Evolutionary conservation across 2,113 vertebrate genomes (phyloP).

Genomic region (Chrysemys picta): DNA sequence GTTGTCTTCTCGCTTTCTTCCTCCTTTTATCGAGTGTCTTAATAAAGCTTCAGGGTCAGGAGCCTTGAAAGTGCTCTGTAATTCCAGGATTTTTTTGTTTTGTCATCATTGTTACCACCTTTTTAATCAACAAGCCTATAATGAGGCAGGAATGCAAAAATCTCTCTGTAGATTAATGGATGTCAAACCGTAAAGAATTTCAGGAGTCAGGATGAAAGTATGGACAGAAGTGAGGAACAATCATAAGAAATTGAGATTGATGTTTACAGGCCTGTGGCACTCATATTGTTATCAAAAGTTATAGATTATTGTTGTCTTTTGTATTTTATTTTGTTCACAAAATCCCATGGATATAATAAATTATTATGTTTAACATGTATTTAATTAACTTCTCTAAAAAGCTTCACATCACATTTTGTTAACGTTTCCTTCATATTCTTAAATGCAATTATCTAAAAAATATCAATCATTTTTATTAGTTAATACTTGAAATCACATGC

Average conservation of each 20-base stretch:
- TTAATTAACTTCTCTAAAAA: slow-evolving; percentile 79
- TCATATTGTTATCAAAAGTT: slow-evolving; percentile 26
- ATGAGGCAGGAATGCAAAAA: slow-evolving; percentile 29
- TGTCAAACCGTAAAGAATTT: slow-evolving; percentile 39
- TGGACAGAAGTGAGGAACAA: neutral
- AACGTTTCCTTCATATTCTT: slow-evolving; percentile 79
- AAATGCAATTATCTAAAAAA: slow-evolving; percentile 82
- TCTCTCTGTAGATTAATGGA: slow-evolving; percentile 26
- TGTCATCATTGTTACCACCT: neutral
- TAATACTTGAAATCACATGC: slow-evolving; percentile 78
- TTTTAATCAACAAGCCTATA: slow-evolving; percentile 10
- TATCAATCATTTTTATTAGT: slow-evolving; percentile 84
- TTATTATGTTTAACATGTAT: slow-evolving; percentile 74
- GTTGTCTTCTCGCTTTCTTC: neutral
- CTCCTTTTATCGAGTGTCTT: neutral
- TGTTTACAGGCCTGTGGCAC: slow-evolving; percentile 49
- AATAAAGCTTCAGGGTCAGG: neutral
- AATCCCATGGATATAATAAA: slow-evolving; percentile 62
- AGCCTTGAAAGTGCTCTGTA: neutral
- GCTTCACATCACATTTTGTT: slow-evolving; percentile 76
- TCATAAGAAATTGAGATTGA: slow-evolving; percentile 9
- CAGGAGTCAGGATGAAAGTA: neutral
- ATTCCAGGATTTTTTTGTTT: neutral
- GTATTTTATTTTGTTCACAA: slow-evolving; percentile 62
- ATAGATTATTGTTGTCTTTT: slow-evolving; percentile 48